A percentile compares a stretch with the other conserved stretches of the same genome.
These are phyloP conservation scores for Miichthys miiuy DNA, from an alignment of 2,797 vertebrate species.

Conservation along the genomic window DNA sequence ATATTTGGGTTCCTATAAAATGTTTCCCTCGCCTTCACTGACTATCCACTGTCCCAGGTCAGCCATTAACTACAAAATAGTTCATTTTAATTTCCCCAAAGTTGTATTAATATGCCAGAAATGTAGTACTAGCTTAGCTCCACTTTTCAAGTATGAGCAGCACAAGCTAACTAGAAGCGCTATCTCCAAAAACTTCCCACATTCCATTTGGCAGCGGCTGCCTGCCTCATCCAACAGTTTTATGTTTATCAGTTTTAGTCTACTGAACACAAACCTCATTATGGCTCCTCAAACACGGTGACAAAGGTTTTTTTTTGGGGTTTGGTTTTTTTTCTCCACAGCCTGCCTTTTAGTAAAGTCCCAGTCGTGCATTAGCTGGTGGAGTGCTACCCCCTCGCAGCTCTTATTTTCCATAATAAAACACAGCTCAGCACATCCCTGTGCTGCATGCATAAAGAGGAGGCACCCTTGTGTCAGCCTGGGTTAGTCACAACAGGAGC, in stretches of 20 bases:
- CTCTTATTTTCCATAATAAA: constrained; percentile 81
- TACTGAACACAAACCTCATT: constrained; percentile 75
- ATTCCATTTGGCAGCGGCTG: constrained; percentile 48
- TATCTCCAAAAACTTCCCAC: constrained; percentile 33
- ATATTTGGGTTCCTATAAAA: neutral
- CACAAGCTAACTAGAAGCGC: constrained; percentile 17
- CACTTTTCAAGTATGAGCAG: constrained; percentile 39
- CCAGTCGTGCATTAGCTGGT: constrained; percentile 62
- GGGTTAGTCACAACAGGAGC: constrained; percentile 60
- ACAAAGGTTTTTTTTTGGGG: constrained; percentile 43
- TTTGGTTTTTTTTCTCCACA: constrained; percentile 8
- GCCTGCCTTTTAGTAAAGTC: constrained; percentile 68
- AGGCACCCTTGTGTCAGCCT: constrained; percentile 55
- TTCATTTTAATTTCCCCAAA: constrained; percentile 25
- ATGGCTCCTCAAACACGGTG: constrained; percentile 66
- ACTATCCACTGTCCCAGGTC: neutral
- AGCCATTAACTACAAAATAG: neutral
- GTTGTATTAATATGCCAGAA: constrained; percentile 6
- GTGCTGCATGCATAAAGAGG: constrained; percentile 68
- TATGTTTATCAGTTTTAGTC: constrained; percentile 67
- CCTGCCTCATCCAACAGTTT: constrained; percentile 49
- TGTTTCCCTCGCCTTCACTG: neutral
- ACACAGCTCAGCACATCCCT: constrained; percentile 76
- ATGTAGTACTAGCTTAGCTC: constrained; percentile 17
- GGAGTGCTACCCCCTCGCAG: constrained; percentile 62